Evolutionary conservation across 2,888 invertebrate species (phyloP).

Genomic region (Scrobipalpa costella): DNA sequence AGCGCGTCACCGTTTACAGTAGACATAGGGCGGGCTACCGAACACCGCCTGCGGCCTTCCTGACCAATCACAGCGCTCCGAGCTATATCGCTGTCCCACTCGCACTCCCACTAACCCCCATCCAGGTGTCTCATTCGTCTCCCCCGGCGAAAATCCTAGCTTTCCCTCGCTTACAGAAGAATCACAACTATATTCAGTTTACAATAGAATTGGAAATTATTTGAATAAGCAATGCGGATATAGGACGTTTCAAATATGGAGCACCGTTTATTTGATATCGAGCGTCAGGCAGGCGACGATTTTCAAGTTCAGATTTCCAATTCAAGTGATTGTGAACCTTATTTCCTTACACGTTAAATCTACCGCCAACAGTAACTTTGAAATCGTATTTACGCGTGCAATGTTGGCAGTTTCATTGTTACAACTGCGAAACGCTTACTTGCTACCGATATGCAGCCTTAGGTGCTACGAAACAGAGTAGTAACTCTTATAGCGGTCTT

Average conservation of each 20-base stretch:
- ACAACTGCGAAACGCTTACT: conserved; percentile 57
- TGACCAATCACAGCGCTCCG: conserved; percentile 82
- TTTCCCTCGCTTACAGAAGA: conserved; percentile 49
- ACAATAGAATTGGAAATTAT: neutral
- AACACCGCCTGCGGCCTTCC: conserved; percentile 81
- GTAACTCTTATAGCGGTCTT: conserved; percentile 20
- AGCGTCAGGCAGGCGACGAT: conserved; percentile 80
- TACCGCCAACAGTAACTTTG: conserved; percentile 46
- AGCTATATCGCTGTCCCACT: conserved; percentile 71
- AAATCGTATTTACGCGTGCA: conserved; percentile 78
- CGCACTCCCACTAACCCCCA: conserved; percentile 49
- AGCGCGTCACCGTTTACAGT: conserved; percentile 73
- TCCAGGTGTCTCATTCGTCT: conserved; percentile 64
- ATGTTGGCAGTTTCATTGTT: conserved; percentile 79
- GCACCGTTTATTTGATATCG: conserved; percentile 79
- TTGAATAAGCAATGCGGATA: conserved; percentile 44
- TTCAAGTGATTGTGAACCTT: conserved; percentile 70
- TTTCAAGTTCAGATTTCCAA: conserved; percentile 79
- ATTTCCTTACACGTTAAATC: conserved; percentile 59
- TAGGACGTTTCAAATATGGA: conserved; percentile 60
- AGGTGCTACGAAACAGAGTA: neutral
- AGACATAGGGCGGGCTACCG: conserved; percentile 82
- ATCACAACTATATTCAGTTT: conserved; percentile 46
- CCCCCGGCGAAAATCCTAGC: conserved; percentile 79
- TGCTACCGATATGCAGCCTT: neutral